Evolutionary conservation across 2,888 invertebrate genomes (phyloP), one percentile per base, ranked within the genome.

Genomic region (Aspidiotus rigidus): DNA sequence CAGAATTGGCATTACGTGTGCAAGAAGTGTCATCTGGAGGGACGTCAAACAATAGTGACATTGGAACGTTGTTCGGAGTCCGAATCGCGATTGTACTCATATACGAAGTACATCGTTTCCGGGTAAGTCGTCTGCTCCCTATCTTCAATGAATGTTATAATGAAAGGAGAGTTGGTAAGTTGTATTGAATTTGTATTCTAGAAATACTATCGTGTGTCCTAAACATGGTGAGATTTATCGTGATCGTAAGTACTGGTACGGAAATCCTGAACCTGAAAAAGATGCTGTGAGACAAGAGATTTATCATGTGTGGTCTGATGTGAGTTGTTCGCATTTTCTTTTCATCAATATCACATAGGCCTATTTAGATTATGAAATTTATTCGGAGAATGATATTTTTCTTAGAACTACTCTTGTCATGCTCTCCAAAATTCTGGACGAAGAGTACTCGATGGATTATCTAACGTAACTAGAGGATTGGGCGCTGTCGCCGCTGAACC

Each of bases 221-320:
- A 82, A 84, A 74, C 90, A 87, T 78, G 87, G 88, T 0, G 84
- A 86, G 73, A 86, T 88, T 72, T 85, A 84, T 76, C 81, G 87
- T 57, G 87, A 87, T 74, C 81, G 89, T 39, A 85, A 90, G 76
- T 86, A 86, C 77, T 91, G 90, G 90, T 89, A 85, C 76, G 89
- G 89, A 7, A 90, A 90, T 75, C 84, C 85, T 74, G 83, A 84
- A 71, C 87, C 89, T 0, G 88, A 87, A 76, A 84, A 85, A 72
- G 78, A 81, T 41, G 85, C 85, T 11, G 86, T 89, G 13, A 77
- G 84, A 70, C 81, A 83, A 7, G 86, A 87, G 77, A 83, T 85
- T 61, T 81, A 84, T 15, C 88, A 88, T 75, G 83, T 88, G 16
- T 88, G 88, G 88, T 82, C 83, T 72, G 84, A 83, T 75, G 83